Percentiles rank a stretch among this genome's conserved stretches.
Evolutionary conservation across 1,140 invertebrate genomes (phyloP).

Genomic region (Cydia strobilella): DNA sequence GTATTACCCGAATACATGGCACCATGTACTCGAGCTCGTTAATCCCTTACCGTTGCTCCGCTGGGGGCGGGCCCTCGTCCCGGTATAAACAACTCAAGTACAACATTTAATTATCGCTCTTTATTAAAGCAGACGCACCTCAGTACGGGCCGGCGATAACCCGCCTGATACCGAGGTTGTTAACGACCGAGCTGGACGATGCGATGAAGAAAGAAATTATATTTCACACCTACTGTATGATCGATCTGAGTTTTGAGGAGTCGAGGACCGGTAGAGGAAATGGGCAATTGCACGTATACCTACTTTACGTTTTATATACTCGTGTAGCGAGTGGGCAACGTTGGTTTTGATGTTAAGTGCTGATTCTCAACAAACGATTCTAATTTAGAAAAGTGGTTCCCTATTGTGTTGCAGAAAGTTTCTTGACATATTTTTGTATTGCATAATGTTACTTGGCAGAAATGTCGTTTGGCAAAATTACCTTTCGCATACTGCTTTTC

Average conservation of each 20-base stretch:
- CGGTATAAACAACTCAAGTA: constrained; percentile 69
- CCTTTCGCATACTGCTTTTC: too few relatives aligned
- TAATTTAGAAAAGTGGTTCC: too few relatives aligned
- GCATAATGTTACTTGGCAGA: too few relatives aligned
- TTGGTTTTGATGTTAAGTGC: too few relatives aligned
- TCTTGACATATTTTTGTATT: too few relatives aligned
- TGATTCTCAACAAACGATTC: too few relatives aligned
- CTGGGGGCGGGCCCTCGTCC: constrained; percentile 49
- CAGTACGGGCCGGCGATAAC: constrained; percentile 41
- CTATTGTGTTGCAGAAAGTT: too few relatives aligned
- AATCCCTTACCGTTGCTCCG: constrained; percentile 52
- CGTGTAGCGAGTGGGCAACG: too few relatives aligned
- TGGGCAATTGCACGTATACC: background rate
- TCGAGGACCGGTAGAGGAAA: background rate
- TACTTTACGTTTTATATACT: background rate
- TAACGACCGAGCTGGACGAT: constrained; percentile 49
- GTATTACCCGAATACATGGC: background rate
- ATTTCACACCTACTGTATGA: constrained; percentile 61
- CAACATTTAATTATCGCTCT: constrained; percentile 75
- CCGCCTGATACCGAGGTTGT: constrained; percentile 56
- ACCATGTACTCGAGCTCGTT: constrained; percentile 48
- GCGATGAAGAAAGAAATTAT: constrained; percentile 47
- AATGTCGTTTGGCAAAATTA: too few relatives aligned
- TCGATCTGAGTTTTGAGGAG: background rate
- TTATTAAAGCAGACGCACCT: constrained; percentile 66